Base-by-base conservation (phyloP, 2,888 invertebrate genomes). In the Apotomis capreana region DNA sequence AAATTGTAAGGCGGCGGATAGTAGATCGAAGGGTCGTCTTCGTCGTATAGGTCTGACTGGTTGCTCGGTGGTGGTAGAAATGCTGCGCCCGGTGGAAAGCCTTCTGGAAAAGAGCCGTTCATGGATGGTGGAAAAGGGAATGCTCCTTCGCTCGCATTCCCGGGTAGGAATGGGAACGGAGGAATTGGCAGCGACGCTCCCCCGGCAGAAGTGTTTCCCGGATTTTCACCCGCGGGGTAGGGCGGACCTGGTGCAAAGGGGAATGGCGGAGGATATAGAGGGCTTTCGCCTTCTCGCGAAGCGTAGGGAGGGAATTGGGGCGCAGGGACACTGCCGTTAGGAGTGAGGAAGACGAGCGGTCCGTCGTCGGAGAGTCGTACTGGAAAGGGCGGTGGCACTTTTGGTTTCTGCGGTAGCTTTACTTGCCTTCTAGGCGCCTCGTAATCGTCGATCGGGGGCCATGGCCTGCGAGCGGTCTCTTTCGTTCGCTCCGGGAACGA, bases 1-100 rank as follows among this genome's bases (percentile, higher is more conserved):
- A 97, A 97, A 89, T 97, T 97, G 94, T 98, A 98, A 12, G 97
- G 97, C 83, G 97, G 97, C 82, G 97, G 97, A 94, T 98, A 97
- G 84, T 97, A 98, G 69, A 97, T 95, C 79, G 97, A 97, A 82
- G 97, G 97, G 94, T 98, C 97, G 91, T 98, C 97, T 92, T 97
- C 97, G 94, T 97, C 97, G 91, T 96, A 95, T 78, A 95, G 95
- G 84, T 96, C 96, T 75, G 96, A 95, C 79, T 95, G 94, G 90
- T 96, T 96, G 82, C 95, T 95, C 77, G 96, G 96, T 84, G 96
- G 96, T 93, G 94, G 94, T 89, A 94, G 94, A 88, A 93, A 94
- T 79, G 91, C 92, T 87, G 93, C 92, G 89, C 94, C 91, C 93
- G 94, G 89, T 85, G 94, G 86, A 88, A 90, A 90, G 88, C 94